A percentile compares a stretch with the other conserved stretches of the same genome.
Conservation (phyloP, 2,888 invertebrate species). For the Campopleginae sp. region DNA sequence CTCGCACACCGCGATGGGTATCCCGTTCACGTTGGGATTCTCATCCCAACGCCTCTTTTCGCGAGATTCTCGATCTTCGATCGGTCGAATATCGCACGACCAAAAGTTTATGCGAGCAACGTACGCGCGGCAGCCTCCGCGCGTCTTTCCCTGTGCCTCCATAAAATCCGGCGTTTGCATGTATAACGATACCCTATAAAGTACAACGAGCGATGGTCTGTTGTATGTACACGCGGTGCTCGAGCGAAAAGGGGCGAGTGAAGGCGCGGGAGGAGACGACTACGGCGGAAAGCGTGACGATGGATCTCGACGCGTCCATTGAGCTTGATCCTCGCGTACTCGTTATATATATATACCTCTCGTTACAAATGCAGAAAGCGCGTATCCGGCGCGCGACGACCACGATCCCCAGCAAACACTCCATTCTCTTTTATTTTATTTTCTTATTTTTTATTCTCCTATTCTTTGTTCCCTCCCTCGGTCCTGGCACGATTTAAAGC, state of each 20-base stretch:
- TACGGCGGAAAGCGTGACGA: conserved; percentile 14
- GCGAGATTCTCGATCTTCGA: conserved; percentile 2
- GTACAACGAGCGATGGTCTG: conserved; percentile 25
- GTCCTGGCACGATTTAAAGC: background rate
- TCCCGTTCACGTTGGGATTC: conserved; percentile 37
- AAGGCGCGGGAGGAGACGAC: conserved; percentile 3
- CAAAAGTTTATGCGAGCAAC: conserved; percentile 47
- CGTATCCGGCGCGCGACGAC: conserved; percentile 79
- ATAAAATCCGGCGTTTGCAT: conserved; percentile 27
- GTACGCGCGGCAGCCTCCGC: conserved; percentile 35
- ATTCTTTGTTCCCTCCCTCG: conserved; percentile 51
- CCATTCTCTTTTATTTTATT: conserved; percentile 43
- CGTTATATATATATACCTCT: conserved; percentile 57
- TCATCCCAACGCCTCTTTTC: background rate
- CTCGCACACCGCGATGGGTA: conserved; percentile 37
- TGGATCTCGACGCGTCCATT: conserved; percentile 45
- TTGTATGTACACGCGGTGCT: background rate
- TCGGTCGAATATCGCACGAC: conserved; percentile 26
- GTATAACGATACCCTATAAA: conserved; percentile 35
- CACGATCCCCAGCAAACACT: conserved; percentile 44
- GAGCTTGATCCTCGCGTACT: conserved; percentile 66
- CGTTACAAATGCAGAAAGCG: conserved; percentile 82
- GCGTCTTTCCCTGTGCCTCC: background rate
- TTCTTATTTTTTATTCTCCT: conserved; percentile 36
- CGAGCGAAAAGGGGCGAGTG: background rate